Base-by-base conservation (phyloP, 1,140 invertebrate species). In the Macrosteles quadrilineatus region DNA sequence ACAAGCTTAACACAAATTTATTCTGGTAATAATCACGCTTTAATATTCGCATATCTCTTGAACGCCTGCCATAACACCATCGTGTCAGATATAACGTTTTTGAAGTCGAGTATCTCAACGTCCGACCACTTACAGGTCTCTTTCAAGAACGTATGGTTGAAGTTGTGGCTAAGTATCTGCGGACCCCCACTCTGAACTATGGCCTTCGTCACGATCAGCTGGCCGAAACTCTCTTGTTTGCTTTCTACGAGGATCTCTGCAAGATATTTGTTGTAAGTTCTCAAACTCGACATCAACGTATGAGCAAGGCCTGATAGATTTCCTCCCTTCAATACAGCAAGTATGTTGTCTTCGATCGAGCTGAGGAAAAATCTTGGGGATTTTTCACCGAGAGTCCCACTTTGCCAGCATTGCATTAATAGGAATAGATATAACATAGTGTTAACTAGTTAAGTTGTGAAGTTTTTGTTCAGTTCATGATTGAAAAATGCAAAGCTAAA, bases 11-110 rank as follows among this genome's bases (percentile, higher is more conserved):
- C n/a, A n/a, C n/a, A n/a, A n/a, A n/a, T n/a, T n/a, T n/a, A n/a
- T n/a, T n/a, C n/a, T n/a, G n/a, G n/a, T n/a, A n/a, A n/a, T n/a
- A n/a, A n/a, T n/a, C n/a, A n/a, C n/a, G n/a, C n/a, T 50, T 50
- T 50, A 17, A 50, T 21, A 50, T 50, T 50, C 4, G 47, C 47
- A 50, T 50, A 50, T 21, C 47, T 50, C 21, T 50, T 50, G 47
- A 50, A 50, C 4, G 14, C n/a, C n/a, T 50, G 47, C 47, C 47
- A 50, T 21, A 50, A 50, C 14, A 50, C 47, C 21, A 50, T 19
- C 3, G 47, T 50, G n/a, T 50, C 47, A 19, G 47, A 50, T 50
- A 50, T 50, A 21, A 21, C n/a, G n/a, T 50, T 50, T 50, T n/a
- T 50, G n/a, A 50, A 50, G 47, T 50, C 47, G n/a, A 50, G 47